Evolutionary conservation across 1,140 invertebrate genomes (phyloP).

Genomic region (Drosophila murphyi): DNA sequence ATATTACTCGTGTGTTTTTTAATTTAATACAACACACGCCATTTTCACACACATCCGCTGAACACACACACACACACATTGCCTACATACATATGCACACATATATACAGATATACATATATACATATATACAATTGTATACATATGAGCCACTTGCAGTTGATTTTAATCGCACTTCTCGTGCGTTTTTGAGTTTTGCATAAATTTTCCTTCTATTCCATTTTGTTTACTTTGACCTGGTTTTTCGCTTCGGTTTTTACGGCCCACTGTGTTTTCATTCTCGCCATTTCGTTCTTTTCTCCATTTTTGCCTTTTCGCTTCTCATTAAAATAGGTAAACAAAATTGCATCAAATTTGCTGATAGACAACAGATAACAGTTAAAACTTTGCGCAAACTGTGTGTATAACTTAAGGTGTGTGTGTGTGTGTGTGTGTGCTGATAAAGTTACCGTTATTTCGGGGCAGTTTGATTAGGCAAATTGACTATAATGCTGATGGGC

Average conservation of each 20-base stretch:
- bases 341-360: slow-evolving; percentile 80
- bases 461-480: slow-evolving; percentile 70
- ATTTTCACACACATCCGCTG: slow-evolving; percentile 54
- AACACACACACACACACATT: slow-evolving; percentile 40
- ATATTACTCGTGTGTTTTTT: slow-evolving; percentile 77
- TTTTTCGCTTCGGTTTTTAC: slow-evolving; percentile 63
- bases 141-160: slow-evolving; percentile 64
- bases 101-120: not conserved
- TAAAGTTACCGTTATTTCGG: slow-evolving; percentile 34
- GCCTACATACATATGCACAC: not conserved
- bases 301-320: slow-evolving; percentile 47
- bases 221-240: slow-evolving; percentile 81
- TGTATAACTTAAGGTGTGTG: not conserved
- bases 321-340: slow-evolving; percentile 83
- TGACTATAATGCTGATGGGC: slow-evolving; percentile 56
- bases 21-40: slow-evolving; percentile 81
- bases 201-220: slow-evolving; percentile 75
- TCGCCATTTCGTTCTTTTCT: slow-evolving; percentile 37
- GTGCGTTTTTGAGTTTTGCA: slow-evolving; percentile 77
- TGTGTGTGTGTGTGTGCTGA: slow-evolving; percentile 17
- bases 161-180: slow-evolving; percentile 67
- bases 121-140: slow-evolving; percentile 15
- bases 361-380: slow-evolving; percentile 81
- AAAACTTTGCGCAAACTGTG: slow-evolving; percentile 74
- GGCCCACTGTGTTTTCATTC: slow-evolving; percentile 47